Base-by-base conservation (phyloP, 1,140 invertebrate species). In the Heterodera schachtii region DNA sequence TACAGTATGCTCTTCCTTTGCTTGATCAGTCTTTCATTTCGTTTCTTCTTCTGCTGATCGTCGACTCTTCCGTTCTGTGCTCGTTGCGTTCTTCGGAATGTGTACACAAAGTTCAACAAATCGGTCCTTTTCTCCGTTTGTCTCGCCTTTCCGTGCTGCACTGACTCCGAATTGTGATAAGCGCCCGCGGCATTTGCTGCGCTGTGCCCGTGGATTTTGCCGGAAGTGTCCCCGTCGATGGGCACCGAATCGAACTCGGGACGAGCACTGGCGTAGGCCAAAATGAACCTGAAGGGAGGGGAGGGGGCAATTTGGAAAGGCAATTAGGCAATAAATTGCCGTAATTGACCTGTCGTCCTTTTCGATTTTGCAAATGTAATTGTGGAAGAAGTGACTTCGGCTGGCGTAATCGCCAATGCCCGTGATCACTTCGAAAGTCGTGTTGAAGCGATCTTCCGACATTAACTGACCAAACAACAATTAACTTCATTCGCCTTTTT, bases 361-460 rank as follows among this genome's bases (percentile, higher is more conserved):
- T 47, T 86, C 69, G 43, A 86, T 73, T 81, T 85, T 85, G 70
- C 84, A 85, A 73, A 85, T 87, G 60, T 67, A 79, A 67, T 84
- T 84, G 16, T 60, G 41, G 57, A 78, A 86, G 77, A 86, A 85
- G 70, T 86, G 84, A 52, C 79, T 82, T 73, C 79, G 76, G 73
- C 83, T 83, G 4, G 84, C 84, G 73, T 73, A 85, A 78, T 85
- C 84, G 4, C 86, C 77, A 41, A 86, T 77, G 43, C 82, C 84
- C 16, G 74, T 60, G 7, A 85, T 46, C 49, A 86, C 83, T 80
- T 86, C 85, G 74, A 86, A 86, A 11, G 46, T 87, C n/a, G 83
- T 87, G 73, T 87, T 87, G 73, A 87, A 86, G 46, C 47, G 21
- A 31, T 47, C 16, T 78, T 85, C 82, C 19, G 85, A 43, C 6